phyloP scores from a whole-genome alignment of 1,140 invertebrate genomes.

The Zaprionus davidi region DNA sequence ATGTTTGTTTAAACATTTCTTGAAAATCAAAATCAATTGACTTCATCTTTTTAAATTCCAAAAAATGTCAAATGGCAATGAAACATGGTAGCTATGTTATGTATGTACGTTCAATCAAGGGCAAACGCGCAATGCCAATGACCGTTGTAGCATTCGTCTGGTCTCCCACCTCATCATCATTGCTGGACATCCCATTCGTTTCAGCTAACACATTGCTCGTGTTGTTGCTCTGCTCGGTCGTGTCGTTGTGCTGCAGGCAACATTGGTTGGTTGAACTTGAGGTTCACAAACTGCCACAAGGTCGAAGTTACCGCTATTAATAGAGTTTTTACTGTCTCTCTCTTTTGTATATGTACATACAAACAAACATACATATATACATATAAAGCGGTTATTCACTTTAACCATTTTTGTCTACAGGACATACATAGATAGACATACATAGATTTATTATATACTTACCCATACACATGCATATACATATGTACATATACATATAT shows the following conservation, averaged over 20 bases:
- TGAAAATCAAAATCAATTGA: background rate
- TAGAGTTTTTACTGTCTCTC: conserved; percentile 77
- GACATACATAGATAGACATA: conserved; percentile 29
- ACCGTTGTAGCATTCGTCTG: conserved; percentile 71
- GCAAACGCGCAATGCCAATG: conserved; percentile 64
- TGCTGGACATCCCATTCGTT: conserved; percentile 45
- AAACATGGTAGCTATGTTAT: conserved; percentile 29
- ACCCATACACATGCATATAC: background rate
- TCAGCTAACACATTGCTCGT: conserved; percentile 68
- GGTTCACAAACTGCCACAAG: conserved; percentile 80
- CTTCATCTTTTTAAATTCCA: conserved; percentile 53
- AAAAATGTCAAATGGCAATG: conserved; percentile 62
- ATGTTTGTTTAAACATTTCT: background rate
- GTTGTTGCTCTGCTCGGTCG: conserved; percentile 35
- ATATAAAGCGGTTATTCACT: conserved; percentile 81
- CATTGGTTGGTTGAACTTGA: conserved; percentile 77
- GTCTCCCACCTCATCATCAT: conserved; percentile 37
- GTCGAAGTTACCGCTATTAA: conserved; percentile 82
- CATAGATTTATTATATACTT: background rate
- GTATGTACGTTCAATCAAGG: conserved; percentile 45
- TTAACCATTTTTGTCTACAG: conserved; percentile 52
- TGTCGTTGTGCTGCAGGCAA: conserved; percentile 65
- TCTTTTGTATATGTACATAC: conserved; percentile 40
- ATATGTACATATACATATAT: conserved; percentile 26
- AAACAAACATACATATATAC: conserved; percentile 20